phyloP scores from a whole-genome alignment of 1,140 invertebrate species.

The Sycophila sp. region DNA sequence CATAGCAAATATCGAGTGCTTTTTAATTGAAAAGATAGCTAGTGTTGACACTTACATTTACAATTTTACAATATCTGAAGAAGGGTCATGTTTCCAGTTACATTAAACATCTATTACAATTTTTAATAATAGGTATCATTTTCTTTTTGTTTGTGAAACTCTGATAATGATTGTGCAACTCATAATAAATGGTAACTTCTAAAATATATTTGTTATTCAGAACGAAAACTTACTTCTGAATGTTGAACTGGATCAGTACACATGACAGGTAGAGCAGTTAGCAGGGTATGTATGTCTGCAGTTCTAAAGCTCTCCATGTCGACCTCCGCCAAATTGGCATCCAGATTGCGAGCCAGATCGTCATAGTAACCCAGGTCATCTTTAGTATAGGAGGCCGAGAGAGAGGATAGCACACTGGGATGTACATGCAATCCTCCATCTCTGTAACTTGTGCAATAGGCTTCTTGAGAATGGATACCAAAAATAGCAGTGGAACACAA shows the following conservation, averaged over 20 bases:
- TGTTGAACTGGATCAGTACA: slow-evolving; percentile 69
- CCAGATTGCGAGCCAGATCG: slow-evolving; percentile 85
- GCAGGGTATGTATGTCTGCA: slow-evolving; percentile 88
- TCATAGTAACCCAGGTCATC: slow-evolving; percentile 81
- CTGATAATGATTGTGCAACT: neutral
- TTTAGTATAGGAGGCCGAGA: slow-evolving; percentile 81
- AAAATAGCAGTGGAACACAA: slow-evolving; percentile 16
- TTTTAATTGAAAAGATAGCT: no score
- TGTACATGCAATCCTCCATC: slow-evolving; percentile 80
- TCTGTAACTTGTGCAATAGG: slow-evolving; percentile 63
- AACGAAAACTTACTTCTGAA: slow-evolving; percentile 55
- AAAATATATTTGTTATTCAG: neutral
- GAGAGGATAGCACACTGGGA: slow-evolving; percentile 81
- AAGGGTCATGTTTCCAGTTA: no score
- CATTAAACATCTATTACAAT: no score
- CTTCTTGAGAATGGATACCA: neutral
- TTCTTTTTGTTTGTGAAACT: no score
- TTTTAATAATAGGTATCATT: neutral
- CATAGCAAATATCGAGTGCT: no score
- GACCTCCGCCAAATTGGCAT: slow-evolving; percentile 91
- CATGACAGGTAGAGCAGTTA: slow-evolving; percentile 81
- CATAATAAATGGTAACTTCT: neutral
- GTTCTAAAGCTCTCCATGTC: slow-evolving; percentile 94
- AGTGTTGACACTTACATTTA: no score
- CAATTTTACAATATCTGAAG: neutral